Conservation (phyloP, 1,140 invertebrate species). For the Hyphantria cunea region DNA sequence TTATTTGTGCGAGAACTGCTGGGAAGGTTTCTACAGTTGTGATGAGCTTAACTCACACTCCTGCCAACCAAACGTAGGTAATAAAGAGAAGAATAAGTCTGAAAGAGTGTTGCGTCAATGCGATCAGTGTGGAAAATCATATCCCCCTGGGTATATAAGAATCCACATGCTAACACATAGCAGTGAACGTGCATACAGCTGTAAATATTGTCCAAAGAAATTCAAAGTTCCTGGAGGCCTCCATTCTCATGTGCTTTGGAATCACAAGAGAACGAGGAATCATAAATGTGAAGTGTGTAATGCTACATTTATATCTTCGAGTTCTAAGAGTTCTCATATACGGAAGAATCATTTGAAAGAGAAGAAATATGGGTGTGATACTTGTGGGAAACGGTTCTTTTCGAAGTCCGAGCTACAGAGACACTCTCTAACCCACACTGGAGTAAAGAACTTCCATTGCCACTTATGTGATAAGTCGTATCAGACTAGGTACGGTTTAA, state of each 20-base stretch:
- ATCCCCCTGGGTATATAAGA: constrained; percentile 72
- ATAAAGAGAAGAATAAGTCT: constrained; percentile 51
- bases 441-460: constrained; percentile 75
- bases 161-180: constrained; percentile 77
- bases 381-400: constrained; percentile 73
- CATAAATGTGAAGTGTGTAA: constrained; percentile 76
- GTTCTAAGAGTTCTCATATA: constrained; percentile 71
- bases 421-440: constrained; percentile 73
- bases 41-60: constrained; percentile 58
- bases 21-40: constrained; percentile 67
- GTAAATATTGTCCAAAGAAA: constrained; percentile 76
- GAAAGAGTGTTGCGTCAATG: constrained; percentile 65
- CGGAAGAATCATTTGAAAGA: constrained; percentile 77
- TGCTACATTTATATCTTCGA: constrained; percentile 73
- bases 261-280: constrained; percentile 73
- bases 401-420: constrained; percentile 72
- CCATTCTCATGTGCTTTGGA: constrained; percentile 75
- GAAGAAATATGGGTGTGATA: constrained; percentile 74
- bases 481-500: constrained; percentile 75
- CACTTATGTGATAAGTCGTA: constrained; percentile 77
- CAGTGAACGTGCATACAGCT: constrained; percentile 64
- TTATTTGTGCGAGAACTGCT: constrained; percentile 74
- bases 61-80: constrained; percentile 57
- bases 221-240: constrained; percentile 76
- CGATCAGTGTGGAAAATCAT: constrained; percentile 79